phyloP scores from a whole-genome alignment of 2,797 vertebrate genomes.

The Pelobates cultripes region DNA sequence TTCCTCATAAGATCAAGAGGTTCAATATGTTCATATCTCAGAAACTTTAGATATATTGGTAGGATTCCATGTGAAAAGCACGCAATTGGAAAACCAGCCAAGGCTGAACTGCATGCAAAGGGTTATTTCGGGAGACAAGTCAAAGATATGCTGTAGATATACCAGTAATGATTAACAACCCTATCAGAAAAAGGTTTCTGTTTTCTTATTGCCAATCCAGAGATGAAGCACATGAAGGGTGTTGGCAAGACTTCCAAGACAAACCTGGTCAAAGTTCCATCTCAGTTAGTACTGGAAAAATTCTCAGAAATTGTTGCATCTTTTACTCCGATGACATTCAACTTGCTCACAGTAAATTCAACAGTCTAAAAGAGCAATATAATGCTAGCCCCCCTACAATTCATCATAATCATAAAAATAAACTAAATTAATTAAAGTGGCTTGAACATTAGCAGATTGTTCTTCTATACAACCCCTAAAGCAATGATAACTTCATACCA shows the following conservation, averaged over 20 bases:
- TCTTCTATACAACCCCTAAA: too few species aligned
- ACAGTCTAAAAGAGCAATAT: too few species aligned
- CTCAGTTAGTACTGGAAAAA: neutral
- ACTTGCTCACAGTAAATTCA: too few species aligned
- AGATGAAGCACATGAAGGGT: conserved; percentile 59
- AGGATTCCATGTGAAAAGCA: conserved; percentile 57
- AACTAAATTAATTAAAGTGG: too few species aligned
- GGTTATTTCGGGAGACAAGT: conserved; percentile 65
- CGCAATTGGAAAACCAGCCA: conserved; percentile 65
- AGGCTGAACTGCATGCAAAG: conserved; percentile 50
- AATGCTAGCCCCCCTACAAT: too few species aligned
- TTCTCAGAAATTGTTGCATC: neutral
- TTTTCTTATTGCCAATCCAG: conserved; percentile 56
- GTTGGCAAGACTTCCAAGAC: conserved; percentile 18
- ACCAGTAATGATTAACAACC: conserved; percentile 74
- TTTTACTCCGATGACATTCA: too few species aligned
- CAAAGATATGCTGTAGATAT: conserved; percentile 59
- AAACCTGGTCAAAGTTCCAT: conserved; percentile 27
- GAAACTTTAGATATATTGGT: conserved; percentile 49
- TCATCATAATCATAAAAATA: too few species aligned
- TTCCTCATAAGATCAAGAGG: neutral
- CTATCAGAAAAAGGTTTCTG: conserved; percentile 58
- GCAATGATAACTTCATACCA: too few species aligned
- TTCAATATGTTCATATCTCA: neutral
- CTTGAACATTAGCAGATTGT: too few species aligned